A percentile compares a stretch with the other conserved stretches of the same genome.
phyloP scores from a whole-genome alignment of 2,113 vertebrate genomes.

The Chrysochloris asiatica region DNA sequence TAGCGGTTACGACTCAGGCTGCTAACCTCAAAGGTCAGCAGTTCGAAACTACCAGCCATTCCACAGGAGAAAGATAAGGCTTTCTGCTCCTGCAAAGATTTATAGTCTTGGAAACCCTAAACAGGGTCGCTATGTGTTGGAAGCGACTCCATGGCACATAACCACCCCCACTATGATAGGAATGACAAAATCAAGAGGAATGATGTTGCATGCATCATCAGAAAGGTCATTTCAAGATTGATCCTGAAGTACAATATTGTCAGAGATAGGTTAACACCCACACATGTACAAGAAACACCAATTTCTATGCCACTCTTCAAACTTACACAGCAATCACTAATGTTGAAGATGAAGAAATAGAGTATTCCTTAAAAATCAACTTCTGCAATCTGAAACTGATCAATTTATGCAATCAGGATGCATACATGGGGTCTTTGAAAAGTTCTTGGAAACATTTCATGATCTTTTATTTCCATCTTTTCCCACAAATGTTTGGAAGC shows the following conservation, averaged over 20 bases:
- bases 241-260: background rate
- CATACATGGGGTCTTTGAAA: no score
- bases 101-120: no score
- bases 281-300: background rate
- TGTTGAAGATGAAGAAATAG: background rate
- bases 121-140: no score
- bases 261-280: background rate
- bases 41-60: no score
- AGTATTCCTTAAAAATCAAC: background rate
- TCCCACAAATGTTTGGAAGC: no score
- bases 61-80: no score
- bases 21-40: no score
- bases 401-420: background rate
- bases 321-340: background rate
- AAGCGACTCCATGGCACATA: no score
- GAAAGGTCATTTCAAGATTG: background rate
- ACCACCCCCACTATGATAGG: background rate
- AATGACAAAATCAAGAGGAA: background rate
- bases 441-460: background rate
- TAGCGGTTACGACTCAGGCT: no score
- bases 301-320: background rate
- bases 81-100: no score
- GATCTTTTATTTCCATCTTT: background rate
- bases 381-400: background rate
- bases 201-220: background rate